Evolutionary conservation across 2,888 invertebrate species (phyloP).

Genomic region (Mimumesa dahlbomi): DNA sequence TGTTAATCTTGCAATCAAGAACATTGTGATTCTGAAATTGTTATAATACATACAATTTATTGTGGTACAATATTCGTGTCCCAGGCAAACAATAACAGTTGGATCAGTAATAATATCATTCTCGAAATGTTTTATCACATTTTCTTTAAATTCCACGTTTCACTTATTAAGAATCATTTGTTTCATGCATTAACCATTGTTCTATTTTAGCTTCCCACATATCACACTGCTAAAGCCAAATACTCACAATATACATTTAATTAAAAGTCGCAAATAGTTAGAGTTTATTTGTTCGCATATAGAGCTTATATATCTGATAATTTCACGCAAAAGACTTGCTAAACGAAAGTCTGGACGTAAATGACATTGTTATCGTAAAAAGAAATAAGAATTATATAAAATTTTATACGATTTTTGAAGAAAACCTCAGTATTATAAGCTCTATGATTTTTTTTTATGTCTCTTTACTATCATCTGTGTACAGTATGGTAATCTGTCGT

Average conservation of each 20-base stretch:
- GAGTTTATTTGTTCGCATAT: constrained; percentile 35
- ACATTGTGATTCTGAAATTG: neutral
- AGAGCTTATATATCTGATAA: constrained; percentile 60
- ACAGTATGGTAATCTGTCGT: constrained; percentile 47
- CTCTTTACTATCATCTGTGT: constrained; percentile 48
- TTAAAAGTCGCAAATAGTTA: constrained; percentile 33
- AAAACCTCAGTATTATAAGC: constrained; percentile 55
- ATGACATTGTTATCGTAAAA: no score
- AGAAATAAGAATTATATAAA: no score
- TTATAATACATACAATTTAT: no score
- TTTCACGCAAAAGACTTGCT: no score
- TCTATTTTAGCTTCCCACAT: constrained; percentile 43
- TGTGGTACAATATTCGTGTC: neutral
- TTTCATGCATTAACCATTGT: constrained; percentile 42
- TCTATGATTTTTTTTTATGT: constrained; percentile 40
- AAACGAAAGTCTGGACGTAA: constrained; percentile 27
- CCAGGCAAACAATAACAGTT: neutral
- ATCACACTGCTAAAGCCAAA: constrained; percentile 49
- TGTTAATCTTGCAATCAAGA: neutral
- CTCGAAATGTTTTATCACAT: neutral
- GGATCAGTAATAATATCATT: neutral
- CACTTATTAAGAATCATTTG: constrained; percentile 26
- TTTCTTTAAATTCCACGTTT: constrained; percentile 6
- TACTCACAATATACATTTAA: constrained; percentile 44
- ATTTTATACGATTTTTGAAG: neutral